Conservation (phyloP, 1,140 invertebrate species). For the Antheraea mylitta region DNA sequence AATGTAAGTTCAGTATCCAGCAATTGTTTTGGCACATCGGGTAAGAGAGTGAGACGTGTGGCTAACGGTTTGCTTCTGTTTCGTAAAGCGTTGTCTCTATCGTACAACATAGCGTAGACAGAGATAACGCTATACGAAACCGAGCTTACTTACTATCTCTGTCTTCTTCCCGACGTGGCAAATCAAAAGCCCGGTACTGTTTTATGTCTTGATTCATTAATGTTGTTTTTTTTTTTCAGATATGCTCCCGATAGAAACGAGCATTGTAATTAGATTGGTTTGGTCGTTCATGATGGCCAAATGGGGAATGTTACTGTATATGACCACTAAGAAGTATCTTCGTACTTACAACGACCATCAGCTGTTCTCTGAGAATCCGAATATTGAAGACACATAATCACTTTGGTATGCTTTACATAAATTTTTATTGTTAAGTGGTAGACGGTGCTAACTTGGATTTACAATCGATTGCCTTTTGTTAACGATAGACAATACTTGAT, state of each 20-base stretch:
- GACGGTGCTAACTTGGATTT: neutral
- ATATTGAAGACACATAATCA: conserved; percentile 63
- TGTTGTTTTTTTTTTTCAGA: conserved; percentile 32
- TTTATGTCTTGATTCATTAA: too few species aligned
- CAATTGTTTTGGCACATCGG: too few species aligned
- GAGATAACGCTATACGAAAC: too few species aligned
- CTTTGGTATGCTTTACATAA: conserved; percentile 5
- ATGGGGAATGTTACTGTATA: conserved; percentile 58
- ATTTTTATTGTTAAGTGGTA: neutral
- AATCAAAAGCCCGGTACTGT: too few species aligned
- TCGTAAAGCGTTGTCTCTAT: too few species aligned
- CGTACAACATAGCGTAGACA: too few species aligned
- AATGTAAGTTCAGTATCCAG: too few species aligned
- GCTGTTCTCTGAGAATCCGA: conserved; percentile 64
- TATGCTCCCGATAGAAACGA: conserved; percentile 53
- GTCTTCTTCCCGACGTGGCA: too few species aligned
- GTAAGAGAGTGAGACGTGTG: too few species aligned
- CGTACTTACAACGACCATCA: conserved; percentile 65
- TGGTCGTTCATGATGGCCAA: conserved; percentile 72
- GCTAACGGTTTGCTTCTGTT: too few species aligned
- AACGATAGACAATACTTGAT: too few species aligned
- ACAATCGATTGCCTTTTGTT: neutral
- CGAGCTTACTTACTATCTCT: too few species aligned
- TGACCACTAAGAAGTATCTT: conserved; percentile 55
- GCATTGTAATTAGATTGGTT: conserved; percentile 56